Evolutionary conservation across 2,113 vertebrate genomes (phyloP).

Genomic region (Tyrannus savana): DNA sequence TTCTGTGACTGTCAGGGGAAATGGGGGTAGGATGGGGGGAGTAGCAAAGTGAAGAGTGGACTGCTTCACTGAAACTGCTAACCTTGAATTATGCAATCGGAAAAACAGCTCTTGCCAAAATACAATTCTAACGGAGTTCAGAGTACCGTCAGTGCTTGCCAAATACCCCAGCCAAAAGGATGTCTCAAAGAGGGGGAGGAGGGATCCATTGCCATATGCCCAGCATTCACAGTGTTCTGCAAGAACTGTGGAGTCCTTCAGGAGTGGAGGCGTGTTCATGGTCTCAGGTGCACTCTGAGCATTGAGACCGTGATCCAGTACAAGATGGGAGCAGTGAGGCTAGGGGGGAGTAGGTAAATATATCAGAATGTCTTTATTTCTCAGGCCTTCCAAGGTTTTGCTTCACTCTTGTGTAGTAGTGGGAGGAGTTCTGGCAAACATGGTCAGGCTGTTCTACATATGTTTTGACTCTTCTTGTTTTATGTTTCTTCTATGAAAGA

Average conservation of each 20-base stretch:
- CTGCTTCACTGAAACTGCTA: slow-evolving; percentile 11
- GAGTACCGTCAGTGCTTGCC: slow-evolving; percentile 36
- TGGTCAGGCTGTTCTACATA: slow-evolving; percentile 48
- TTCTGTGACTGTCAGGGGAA: neutral
- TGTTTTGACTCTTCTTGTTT: slow-evolving; percentile 67
- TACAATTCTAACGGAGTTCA: neutral
- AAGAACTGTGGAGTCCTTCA: neutral
- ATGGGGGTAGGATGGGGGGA: neutral
- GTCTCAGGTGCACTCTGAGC: neutral
- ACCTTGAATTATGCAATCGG: slow-evolving; percentile 58
- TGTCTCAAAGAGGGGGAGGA: slow-evolving; percentile 17
- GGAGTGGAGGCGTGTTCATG: neutral
- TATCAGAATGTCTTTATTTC: neutral
- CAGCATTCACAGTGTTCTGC: neutral
- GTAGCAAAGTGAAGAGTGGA: neutral
- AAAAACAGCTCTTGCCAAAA: slow-evolving; percentile 46
- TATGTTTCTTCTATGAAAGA: slow-evolving; percentile 59
- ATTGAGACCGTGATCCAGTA: neutral
- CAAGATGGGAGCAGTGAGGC: neutral
- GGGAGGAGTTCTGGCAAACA: slow-evolving; percentile 60
- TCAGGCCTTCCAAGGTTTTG: neutral
- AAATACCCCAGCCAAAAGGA: slow-evolving; percentile 50
- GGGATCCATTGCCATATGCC: neutral
- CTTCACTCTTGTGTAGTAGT: neutral
- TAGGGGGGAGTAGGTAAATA: neutral